A percentile compares a stretch with the other conserved stretches of the same genome.
These are phyloP conservation scores for Lithobius niger DNA, from an alignment of 1,140 invertebrate genomes.

Conservation along the genomic window DNA sequence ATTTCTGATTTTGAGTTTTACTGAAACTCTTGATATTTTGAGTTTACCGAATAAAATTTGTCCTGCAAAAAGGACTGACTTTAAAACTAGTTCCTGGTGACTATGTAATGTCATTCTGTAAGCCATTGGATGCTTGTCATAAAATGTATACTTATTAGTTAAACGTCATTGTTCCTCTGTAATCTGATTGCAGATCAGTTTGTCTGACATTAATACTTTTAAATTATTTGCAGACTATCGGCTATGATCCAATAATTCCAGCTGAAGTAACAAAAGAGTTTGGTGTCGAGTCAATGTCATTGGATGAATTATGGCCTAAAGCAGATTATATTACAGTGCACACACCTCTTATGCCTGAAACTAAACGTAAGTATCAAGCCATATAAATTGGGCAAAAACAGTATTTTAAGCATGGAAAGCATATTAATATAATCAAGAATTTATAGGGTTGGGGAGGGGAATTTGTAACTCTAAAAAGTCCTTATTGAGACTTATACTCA, in stretches of 20 bases:
- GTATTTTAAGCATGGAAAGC: conserved; percentile 4
- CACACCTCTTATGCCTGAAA: conserved; percentile 85
- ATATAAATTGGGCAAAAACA: too few species aligned
- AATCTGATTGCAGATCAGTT: not conserved
- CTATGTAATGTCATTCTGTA: too few species aligned
- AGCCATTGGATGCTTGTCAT: not conserved
- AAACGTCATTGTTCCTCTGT: conserved; percentile 10
- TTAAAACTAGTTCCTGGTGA: not conserved
- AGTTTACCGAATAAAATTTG: not conserved
- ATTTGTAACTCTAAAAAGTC: too few species aligned
- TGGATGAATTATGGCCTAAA: conserved; percentile 79
- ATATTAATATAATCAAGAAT: too few species aligned
- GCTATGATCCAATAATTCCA: conserved; percentile 81
- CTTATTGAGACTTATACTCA: too few species aligned
- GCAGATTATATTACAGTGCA: conserved; percentile 97
- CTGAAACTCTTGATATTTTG: not conserved
- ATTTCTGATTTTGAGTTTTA: not conserved
- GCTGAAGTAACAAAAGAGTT: conserved; percentile 52
- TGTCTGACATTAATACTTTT: not conserved
- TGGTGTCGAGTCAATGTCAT: conserved; percentile 55
- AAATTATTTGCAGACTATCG: conserved; percentile 50
- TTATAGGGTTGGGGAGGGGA: too few species aligned
- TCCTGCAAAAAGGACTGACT: not conserved
- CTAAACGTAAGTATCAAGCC: conserved; percentile 72
- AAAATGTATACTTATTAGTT: conserved; percentile 5